Evolutionary conservation across 2,888 invertebrate species (phyloP).

Genomic region (Lomographa bimaculata): DNA sequence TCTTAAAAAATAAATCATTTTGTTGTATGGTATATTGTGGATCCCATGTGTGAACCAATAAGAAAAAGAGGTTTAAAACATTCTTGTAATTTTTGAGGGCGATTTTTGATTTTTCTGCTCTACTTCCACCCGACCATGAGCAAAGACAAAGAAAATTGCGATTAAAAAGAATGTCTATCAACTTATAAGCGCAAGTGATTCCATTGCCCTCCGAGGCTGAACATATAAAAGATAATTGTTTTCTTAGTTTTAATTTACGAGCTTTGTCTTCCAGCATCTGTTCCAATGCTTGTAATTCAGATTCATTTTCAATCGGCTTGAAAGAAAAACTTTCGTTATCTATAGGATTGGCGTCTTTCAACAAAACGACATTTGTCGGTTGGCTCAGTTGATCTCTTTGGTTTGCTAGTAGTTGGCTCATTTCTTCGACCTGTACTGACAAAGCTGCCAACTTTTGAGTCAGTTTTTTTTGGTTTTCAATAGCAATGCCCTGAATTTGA

Average conservation of each 20-base stretch:
- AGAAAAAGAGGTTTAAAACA: background rate
- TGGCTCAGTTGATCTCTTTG: background rate
- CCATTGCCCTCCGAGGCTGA: slow-evolving; percentile 20
- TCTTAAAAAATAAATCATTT: background rate
- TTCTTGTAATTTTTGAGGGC: slow-evolving; percentile 1
- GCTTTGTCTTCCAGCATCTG: too few relatives aligned
- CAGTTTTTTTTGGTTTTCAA: background rate
- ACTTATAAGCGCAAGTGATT: slow-evolving; percentile 20
- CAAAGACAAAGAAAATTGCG: slow-evolving; percentile 4
- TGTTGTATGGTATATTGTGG: too few relatives aligned
- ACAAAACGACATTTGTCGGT: too few relatives aligned
- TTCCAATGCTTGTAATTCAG: too few relatives aligned
- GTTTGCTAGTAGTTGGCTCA: background rate
- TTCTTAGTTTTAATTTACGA: background rate
- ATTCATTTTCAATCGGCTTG: too few relatives aligned
- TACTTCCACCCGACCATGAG: slow-evolving; percentile 18
- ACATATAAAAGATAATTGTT: slow-evolving; percentile 10
- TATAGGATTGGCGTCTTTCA: too few relatives aligned
- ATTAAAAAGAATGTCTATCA: background rate
- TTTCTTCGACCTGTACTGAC: background rate
- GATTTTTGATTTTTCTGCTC: slow-evolving; percentile 3
- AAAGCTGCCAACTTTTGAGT: background rate
- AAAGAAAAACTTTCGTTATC: too few relatives aligned
- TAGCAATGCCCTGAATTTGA: too few relatives aligned
- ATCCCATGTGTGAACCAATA: background rate